Evolutionary conservation across 2,888 invertebrate genomes (phyloP).

Genomic region (Drosophila testacea): DNA sequence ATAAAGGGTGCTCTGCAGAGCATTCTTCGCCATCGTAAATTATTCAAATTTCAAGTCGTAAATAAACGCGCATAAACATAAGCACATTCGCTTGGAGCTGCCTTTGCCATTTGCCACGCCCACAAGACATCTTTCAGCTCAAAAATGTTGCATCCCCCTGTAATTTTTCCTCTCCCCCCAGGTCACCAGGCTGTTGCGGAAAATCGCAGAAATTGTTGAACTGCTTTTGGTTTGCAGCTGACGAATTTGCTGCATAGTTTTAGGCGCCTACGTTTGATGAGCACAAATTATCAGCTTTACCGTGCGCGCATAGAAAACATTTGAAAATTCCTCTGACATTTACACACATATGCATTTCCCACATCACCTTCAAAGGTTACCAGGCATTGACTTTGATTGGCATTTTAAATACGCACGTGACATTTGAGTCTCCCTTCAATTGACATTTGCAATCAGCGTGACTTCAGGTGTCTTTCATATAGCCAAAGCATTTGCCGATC

Average conservation of each 20-base stretch:
- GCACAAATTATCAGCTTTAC: slow-evolving; percentile 6
- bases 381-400: slow-evolving; percentile 46
- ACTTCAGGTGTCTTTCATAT: slow-evolving; percentile 32
- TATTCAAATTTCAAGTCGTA: slow-evolving; percentile 79
- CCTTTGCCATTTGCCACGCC: slow-evolving; percentile 51
- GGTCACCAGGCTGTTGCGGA: slow-evolving; percentile 17
- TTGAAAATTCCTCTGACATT: not conserved
- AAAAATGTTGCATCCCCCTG: slow-evolving; percentile 23
- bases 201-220: slow-evolving; percentile 46
- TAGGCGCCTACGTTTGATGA: slow-evolving; percentile 28
- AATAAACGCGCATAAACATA: slow-evolving; percentile 77
- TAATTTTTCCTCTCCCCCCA: not conserved
- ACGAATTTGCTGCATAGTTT: slow-evolving; percentile 42
- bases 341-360: not conserved
- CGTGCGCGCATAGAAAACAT: not conserved
- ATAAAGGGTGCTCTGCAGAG: slow-evolving; percentile 6
- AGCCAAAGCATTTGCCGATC: slow-evolving; percentile 26
- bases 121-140: slow-evolving; percentile 42
- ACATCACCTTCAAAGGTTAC: slow-evolving; percentile 42
- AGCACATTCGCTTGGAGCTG: slow-evolving; percentile 53
- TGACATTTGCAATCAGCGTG: slow-evolving; percentile 61
- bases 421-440: slow-evolving; percentile 31
- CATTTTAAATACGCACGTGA: slow-evolving; percentile 56
- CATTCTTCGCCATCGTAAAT: slow-evolving; percentile 65
- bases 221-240: slow-evolving; percentile 13